Evolutionary conservation across 2,113 vertebrate genomes (phyloP).

Genomic region (Macaca mulatta): DNA sequence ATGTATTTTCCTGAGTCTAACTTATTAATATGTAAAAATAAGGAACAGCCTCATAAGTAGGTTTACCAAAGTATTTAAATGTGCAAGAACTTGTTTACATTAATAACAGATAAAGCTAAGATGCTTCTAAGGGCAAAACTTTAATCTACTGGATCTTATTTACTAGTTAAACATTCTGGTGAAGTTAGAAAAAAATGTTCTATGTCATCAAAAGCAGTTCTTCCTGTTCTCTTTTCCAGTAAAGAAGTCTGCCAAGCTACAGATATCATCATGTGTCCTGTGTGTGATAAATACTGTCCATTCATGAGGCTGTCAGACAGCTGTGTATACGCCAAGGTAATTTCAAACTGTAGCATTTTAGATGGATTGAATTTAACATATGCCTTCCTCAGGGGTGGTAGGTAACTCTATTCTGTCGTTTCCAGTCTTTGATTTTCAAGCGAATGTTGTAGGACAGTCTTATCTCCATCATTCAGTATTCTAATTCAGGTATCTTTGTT

Average conservation of each 20-base stretch:
- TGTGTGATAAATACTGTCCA: constrained; percentile 97
- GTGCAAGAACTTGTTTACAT: neutral
- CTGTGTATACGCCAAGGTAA: constrained; percentile 94
- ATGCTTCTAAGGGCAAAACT: constrained; percentile 16
- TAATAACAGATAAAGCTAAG: constrained; percentile 8
- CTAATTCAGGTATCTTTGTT: neutral
- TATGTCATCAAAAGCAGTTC: constrained; percentile 33
- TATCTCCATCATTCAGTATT: neutral
- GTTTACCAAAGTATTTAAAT: constrained; percentile 31
- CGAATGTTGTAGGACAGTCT: neutral
- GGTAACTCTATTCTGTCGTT: neutral
- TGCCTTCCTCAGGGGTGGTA: neutral
- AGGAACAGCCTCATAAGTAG: constrained; percentile 10
- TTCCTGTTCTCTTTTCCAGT: constrained; percentile 86
- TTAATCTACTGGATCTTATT: neutral
- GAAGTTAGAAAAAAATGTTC: neutral
- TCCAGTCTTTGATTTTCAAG: neutral
- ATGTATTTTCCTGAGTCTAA: constrained; percentile 34
- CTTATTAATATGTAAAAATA: constrained; percentile 9
- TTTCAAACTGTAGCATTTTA: neutral
- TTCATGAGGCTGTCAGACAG: constrained; percentile 96
- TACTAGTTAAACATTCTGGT: neutral
- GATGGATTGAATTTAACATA: neutral
- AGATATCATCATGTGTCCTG: constrained; percentile 97
- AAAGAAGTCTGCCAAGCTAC: constrained; percentile 97